phyloP scores from a whole-genome alignment of 2,888 invertebrate species.

The Aricia artaxerxes region DNA sequence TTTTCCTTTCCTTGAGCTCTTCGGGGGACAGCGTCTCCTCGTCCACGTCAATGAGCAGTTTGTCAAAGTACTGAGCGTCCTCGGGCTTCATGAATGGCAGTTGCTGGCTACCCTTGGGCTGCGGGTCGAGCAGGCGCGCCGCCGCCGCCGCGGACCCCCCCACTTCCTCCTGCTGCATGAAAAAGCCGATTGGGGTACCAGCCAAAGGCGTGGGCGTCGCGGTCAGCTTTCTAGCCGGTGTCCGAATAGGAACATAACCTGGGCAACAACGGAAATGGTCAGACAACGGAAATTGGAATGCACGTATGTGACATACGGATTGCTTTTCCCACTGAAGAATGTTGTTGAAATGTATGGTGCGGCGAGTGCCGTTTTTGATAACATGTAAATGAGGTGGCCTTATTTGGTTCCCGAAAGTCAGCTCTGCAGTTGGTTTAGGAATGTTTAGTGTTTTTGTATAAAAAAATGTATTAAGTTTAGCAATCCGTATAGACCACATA shows the following conservation, averaged over 20 bases:
- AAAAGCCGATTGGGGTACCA: constrained; percentile 95
- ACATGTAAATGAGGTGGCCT: neutral
- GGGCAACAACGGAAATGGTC: constrained; percentile 61
- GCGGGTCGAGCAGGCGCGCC: constrained; percentile 92
- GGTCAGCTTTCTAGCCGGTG: constrained; percentile 97
- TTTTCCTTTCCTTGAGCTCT: constrained; percentile 98
- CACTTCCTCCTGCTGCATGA: constrained; percentile 95
- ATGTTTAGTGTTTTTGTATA: neutral
- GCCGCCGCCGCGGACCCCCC: constrained; percentile 90
- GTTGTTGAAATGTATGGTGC: constrained; percentile 42
- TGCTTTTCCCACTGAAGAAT: neutral
- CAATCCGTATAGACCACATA: constrained; percentile 16
- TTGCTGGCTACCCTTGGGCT: constrained; percentile 95
- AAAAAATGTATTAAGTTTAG: neutral
- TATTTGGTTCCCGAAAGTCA: neutral
- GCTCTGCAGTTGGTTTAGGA: neutral
- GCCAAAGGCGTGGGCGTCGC: constrained; percentile 99
- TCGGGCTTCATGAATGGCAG: constrained; percentile 99
- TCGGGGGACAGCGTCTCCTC: constrained; percentile 97
- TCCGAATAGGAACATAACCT: constrained; percentile 96
- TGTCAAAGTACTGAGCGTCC: constrained; percentile 99
- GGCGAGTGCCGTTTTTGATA: constrained; percentile 45
- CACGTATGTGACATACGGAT: constrained; percentile 24
- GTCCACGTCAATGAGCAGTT: constrained; percentile 97
- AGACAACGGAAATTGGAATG: constrained; percentile 41